Base-by-base conservation (phyloP, 2,888 invertebrate genomes). In the Acrobasis repandana region DNA sequence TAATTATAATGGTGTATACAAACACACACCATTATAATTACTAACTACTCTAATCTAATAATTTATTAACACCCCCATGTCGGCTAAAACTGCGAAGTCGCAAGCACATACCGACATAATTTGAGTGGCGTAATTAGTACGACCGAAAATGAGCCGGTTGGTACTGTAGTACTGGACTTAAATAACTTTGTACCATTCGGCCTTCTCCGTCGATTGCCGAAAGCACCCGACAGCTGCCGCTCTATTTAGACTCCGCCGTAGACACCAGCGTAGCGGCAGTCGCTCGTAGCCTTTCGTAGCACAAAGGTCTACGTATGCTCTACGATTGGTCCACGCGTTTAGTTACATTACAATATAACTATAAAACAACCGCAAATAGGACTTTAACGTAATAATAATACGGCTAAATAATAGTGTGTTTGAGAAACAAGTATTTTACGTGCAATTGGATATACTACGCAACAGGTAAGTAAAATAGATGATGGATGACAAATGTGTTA, bases 211-310 rank as follows among this genome's bases (percentile, higher is more conserved):
- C 76, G 68, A 68, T 74, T 62, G 65, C 76, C 87, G 86, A 85
- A 70, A 65, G 61, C 63, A 56, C 64, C 77, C 81, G 85, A 69
- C 69, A 72, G 73, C n/a, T n/a, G n/a, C n/a, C n/a, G n/a, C 75
- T 79, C 74, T 81, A 81, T 85, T 82, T 78, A 72, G 77, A 80
- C 79, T 79, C 74, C 64, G 65, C 68, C 80, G 78, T 75, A 74
- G 77, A 69, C 70, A 68, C 73, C 73, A 72, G 76, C 83, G 87
- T 86, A 88, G 86, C 84, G 82, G 82, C 82, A 90, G 91, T 90
- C 80, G 84, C 78, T 77, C 85, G 88, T 83, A 82, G 82, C 78
- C n/a, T 62, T 63, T 72, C 83, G 87, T 85, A 85, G 81, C 73
- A 65, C 58, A 64, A 63, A 63, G 64, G 71, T 67, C 72, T 78